Percentiles rank a stretch among this genome's conserved stretches.
Evolutionary conservation across 2,113 vertebrate genomes (phyloP).

Genomic region (Tachysurus vachellii): DNA sequence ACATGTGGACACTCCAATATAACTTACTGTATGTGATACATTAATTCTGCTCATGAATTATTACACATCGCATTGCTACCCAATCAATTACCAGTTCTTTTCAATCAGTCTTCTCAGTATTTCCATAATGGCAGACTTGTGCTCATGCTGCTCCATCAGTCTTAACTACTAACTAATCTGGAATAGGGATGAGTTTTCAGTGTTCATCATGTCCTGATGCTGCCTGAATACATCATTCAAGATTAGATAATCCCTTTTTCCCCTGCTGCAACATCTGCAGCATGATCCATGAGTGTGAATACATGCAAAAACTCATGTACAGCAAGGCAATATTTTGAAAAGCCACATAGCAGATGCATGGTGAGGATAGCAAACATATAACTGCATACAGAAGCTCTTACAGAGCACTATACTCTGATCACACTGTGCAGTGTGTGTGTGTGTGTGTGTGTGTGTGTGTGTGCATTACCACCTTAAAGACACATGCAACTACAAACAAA

Average conservation of each 20-base stretch:
- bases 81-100: neutral
- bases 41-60: neutral
- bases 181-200: neutral
- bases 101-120: neutral
- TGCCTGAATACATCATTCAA: neutral
- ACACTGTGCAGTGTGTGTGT: neutral
- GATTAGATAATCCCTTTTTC: slow-evolving; percentile 34
- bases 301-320: neutral
- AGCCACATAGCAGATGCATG: neutral
- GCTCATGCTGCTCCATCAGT: neutral
- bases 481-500: neutral
- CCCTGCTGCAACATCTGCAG: slow-evolving; percentile 14
- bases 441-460: no score
- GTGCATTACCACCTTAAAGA: neutral
- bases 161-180: neutral
- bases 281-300: slow-evolving; percentile 11
- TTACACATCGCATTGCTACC: neutral
- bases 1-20: no score
- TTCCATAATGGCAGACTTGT: neutral
- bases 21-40: neutral
- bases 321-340: slow-evolving; percentile 18
- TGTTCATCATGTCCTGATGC: neutral
- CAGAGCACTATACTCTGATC: neutral
- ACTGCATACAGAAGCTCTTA: neutral
- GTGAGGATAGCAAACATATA: neutral